Evolutionary conservation across 2,888 invertebrate genomes (phyloP), one percentile per base, ranked within the genome.

Genomic region (Hypolimnas misippus): DNA sequence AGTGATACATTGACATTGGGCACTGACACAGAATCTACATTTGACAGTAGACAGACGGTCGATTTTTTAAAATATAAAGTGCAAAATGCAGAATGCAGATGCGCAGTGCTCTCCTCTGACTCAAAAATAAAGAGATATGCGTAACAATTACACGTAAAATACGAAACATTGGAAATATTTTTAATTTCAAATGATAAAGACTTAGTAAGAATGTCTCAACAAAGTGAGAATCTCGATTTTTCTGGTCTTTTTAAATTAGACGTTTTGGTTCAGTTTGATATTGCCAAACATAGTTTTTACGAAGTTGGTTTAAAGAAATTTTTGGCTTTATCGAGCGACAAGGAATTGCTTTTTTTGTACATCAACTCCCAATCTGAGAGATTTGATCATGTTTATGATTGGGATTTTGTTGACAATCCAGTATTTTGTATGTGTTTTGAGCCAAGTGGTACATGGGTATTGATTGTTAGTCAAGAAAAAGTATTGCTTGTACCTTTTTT

Each of bases 351-450:
- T 71, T 89, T 92, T 68, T 73, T 87, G 29, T 89, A 86, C 65
- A 84, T 92, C 44, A 81, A 87, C 74, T 74, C 84, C 4, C 86
- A 86, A 67, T 76, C 78, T 1, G 87, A 90, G 60, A 80, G 88
- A 54, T 83, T 79, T 70, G 87, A 88, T 64, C 86, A 81, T 67
- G 84, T 80, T 70, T 88, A 86, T 69, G 88, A 90, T 68, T 92
- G 92, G 92, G 91, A 92, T 76, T 90, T 89, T 67, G 63, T 85
- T 25, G 89, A 91, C 68, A 90, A 91, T 81, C 89, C 87, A 38
- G 93, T 95, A 62, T 93, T 95, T 78, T 95, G 95, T 77, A 91
- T 97, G 81, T 96, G 97, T 82, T 97, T 97, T 84, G 97, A 97
- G 87, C 96, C 96, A 1, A 94, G 95, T 63, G 97, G 97, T 58